Evolutionary conservation across 2,888 invertebrate genomes (phyloP), one percentile per base, ranked within the genome.

Genomic region (Scaeva pyrastri): DNA sequence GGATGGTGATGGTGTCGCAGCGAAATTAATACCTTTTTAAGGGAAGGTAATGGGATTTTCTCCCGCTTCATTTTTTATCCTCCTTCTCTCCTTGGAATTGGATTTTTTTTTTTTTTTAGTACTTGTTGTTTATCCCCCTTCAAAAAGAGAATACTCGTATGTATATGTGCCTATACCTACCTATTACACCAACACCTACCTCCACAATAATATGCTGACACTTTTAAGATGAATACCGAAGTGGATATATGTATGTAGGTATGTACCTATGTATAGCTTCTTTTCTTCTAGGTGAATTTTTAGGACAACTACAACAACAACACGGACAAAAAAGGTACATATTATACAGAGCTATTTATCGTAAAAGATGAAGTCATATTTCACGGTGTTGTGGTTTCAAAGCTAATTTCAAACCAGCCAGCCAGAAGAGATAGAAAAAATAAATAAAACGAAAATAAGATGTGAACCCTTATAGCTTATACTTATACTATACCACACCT

Each of bases 291-390:
- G 62, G 41, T 41, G 11, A 48, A 31, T 10, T 43, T 23, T 43
- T 11, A 64, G 41, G 31, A 66, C 66, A 12, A 56, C 26, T 31
- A 16, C 31, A 43, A 36, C 64, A 55, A 60, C 41, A 26, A 31
- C 45, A 48, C 8, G 6, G 5, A 31, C 55, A 75, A 21, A 19
- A n/a, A 14, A 68, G 41, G 1, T 41, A 31, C 21, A 72, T 21
- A 31, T 76, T 70, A 81, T 66, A 58, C 31, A 72, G 21, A 68
- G 76, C 66, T 76, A 84, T 84, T 71, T 80, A 56, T 66, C 66
- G 66, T 62, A 55, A 41, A 62, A 85, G 81, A 85, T 81, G 85
- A 85, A 85, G 81, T 81, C 85, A 85, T 85, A 85, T 85, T 85
- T 85, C 85, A 85, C 80, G 85, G 85, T 85, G 68, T 80, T 72